Evolutionary conservation across 1,140 invertebrate genomes (phyloP), one percentile per base, ranked within the genome.

Genomic region (Plectrocnemia conspersa): DNA sequence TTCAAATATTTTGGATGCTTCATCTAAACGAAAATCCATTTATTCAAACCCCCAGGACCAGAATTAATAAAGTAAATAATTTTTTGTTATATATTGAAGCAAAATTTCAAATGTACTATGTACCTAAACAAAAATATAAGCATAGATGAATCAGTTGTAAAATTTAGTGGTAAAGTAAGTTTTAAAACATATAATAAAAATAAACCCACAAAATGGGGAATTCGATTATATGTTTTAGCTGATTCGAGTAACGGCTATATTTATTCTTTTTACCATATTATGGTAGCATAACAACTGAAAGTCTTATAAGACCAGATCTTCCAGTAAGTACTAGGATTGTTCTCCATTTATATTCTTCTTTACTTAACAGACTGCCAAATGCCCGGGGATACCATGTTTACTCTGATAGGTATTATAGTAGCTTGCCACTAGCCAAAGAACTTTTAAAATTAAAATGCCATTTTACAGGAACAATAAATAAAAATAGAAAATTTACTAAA

Each of bases 201-300:
- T 2, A 63, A 62, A 56, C 40, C 49, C 11, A 63, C 54, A 5
- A 64, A 64, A 19, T 63, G 46, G 52, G 53, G 50, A 10, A 61
- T 64, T 24, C 18, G 49, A 50, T 50, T 54, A 22, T 61, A 63
- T 44, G 7, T 41, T 19, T 38, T 61, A 33, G 33, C 52, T 16
- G 58, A 64, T 45, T 52, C 54, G 15, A 41, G 58, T 40, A 58
- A 15, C 5, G 42, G 48, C 13, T 63, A 64, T 40, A 27, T 63
- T 2, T 58, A 53, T 47, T 33, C 7, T 9, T 62, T 23, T 44
- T 62, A 25, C 58, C 58, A 10, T 60, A 60, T 47, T 60, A 52
- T 52, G 57, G 52, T 6, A 54, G 24, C 29, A 15, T 60, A 27
- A 63, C 52, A 10, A 50, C 63, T 29, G 57, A 60, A 40, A 36